Evolutionary conservation across 2,113 vertebrate species (phyloP).

Genomic region (Takifugu flavidus): DNA sequence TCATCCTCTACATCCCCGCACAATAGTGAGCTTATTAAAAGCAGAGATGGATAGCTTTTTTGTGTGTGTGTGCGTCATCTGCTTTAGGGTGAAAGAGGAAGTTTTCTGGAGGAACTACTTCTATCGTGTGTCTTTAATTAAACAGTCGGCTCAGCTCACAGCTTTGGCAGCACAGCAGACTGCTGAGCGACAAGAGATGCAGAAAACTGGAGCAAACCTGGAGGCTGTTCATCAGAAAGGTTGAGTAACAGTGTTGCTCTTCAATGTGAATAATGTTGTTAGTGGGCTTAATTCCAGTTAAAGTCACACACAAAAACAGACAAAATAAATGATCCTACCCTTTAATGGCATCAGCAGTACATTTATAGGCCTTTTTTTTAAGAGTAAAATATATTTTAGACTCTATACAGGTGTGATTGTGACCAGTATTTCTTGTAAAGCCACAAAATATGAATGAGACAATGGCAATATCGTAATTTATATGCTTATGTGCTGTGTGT

Average conservation of each 20-base stretch:
- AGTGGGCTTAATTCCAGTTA: background rate
- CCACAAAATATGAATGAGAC: too few species aligned
- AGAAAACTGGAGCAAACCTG: constrained; percentile 1
- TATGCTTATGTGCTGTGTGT: too few species aligned
- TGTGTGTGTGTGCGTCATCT: background rate
- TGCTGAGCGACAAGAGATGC: background rate
- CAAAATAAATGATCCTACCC: too few species aligned
- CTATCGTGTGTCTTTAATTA: constrained; percentile 53
- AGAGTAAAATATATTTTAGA: too few species aligned
- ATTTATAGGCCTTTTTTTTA: background rate
- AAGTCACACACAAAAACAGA: background rate
- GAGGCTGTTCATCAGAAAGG: constrained; percentile 25
- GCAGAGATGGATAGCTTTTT: too few species aligned
- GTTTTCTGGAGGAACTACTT: constrained; percentile 64
- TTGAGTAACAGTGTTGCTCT: constrained; percentile 3
- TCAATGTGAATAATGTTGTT: background rate
- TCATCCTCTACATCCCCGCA: background rate
- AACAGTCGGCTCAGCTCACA: constrained; percentile 56
- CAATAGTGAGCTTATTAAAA: too few species aligned
- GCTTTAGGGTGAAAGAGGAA: constrained; percentile 54
- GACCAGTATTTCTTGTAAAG: too few species aligned
- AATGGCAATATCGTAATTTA: too few species aligned
- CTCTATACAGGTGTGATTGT: too few species aligned
- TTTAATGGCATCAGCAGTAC: background rate
- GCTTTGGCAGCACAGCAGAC: constrained; percentile 41